phyloP scores from a whole-genome alignment of 2,797 vertebrate genomes.

The Phoxinus dragarum region DNA sequence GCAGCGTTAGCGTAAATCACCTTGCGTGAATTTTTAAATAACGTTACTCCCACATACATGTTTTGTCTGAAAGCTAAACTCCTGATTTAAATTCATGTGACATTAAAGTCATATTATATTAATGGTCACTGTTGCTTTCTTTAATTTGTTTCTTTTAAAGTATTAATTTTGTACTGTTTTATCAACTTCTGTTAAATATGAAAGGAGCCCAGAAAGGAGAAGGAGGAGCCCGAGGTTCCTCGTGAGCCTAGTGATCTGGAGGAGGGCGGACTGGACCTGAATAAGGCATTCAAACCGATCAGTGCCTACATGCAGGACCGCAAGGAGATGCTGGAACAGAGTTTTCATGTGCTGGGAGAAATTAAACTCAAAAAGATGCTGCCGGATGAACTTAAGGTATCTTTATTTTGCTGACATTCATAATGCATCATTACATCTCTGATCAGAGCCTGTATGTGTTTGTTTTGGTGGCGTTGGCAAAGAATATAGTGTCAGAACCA shows the following conservation, averaged over 20 bases:
- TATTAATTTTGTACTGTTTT: background rate
- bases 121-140: background rate
- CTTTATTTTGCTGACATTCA: background rate
- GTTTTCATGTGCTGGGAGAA: slow-evolving; percentile 90
- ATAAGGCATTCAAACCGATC: slow-evolving; percentile 87
- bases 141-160: background rate
- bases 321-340: slow-evolving; percentile 93
- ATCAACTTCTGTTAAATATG: background rate
- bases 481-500: background rate
- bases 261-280: slow-evolving; percentile 93
- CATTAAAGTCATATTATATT: background rate
- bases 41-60: too few species aligned
- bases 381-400: slow-evolving; percentile 93
- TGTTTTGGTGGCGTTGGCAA: background rate
- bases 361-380: slow-evolving; percentile 94
- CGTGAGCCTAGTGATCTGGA: slow-evolving; percentile 91
- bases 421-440: background rate
- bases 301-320: slow-evolving; percentile 88
- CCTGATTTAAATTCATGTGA: too few species aligned
- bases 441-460: background rate
- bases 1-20: too few species aligned
- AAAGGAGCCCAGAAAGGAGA: slow-evolving; percentile 81
- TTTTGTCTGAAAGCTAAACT: too few species aligned
- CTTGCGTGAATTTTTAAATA: too few species aligned
- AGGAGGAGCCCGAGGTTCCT: slow-evolving; percentile 76